Evolutionary conservation across 2,797 vertebrate species (phyloP).

Genomic region (Cheirogaleus major): DNA sequence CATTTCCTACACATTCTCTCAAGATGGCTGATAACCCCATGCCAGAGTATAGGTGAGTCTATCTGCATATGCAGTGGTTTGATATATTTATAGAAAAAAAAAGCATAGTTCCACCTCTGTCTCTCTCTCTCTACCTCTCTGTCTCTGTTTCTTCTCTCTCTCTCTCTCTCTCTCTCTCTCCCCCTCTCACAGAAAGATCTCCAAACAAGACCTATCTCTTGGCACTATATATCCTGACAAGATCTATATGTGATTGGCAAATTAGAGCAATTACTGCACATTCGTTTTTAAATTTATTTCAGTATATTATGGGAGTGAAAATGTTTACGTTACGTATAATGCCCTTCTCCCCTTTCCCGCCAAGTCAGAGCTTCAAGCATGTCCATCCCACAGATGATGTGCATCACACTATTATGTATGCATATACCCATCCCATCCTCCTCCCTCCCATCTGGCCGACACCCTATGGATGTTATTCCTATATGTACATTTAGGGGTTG

Average conservation of each 20-base stretch:
- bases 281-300: not conserved
- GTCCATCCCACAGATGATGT: no score
- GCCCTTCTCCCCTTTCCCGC: no score
- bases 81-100: not conserved
- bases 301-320: no score
- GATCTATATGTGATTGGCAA: not conserved
- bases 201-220: not conserved
- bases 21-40: not conserved
- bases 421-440: no score
- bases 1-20: not conserved
- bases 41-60: not conserved
- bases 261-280: not conserved
- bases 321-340: no score
- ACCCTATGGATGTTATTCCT: no score
- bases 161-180: not conserved
- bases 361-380: no score
- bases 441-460: no score
- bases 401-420: no score
- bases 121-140: not conserved
- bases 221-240: not conserved
- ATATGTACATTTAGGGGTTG: no score
- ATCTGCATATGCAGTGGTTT: not conserved
- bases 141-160: not conserved
- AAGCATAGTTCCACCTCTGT: not conserved
- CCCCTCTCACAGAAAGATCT: not conserved